A percentile compares a stretch with the other conserved stretches of the same genome.
Conservation (phyloP, 2,888 invertebrate genomes). For the Synanthedon tipuliformis region DNA sequence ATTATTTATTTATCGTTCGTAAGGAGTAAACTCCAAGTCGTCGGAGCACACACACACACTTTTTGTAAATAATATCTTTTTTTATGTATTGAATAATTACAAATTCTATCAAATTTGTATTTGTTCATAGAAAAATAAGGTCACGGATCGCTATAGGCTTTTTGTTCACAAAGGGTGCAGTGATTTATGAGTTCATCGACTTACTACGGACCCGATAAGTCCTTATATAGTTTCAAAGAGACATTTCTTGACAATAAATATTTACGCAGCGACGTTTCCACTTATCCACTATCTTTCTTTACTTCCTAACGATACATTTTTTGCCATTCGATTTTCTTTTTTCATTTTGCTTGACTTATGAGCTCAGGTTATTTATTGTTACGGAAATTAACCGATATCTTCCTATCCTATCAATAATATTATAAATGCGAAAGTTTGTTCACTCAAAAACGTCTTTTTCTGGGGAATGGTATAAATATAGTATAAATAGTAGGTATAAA, state of each 20-base stretch:
- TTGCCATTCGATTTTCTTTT: constrained; percentile 8
- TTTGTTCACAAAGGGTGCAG: background rate
- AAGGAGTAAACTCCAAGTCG: no score
- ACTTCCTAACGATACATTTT: constrained; percentile 6
- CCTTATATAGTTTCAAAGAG: background rate
- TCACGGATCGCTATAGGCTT: background rate
- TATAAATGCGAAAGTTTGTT: no score
- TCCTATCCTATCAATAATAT: no score
- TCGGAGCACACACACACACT: no score
- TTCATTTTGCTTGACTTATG: background rate
- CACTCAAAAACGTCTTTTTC: no score
- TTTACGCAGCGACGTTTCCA: constrained; percentile 3
- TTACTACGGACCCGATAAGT: background rate
- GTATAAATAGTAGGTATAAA: no score
- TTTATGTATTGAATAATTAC: background rate
- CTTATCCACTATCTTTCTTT: constrained; percentile 8
- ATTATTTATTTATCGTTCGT: no score
- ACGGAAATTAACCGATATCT: no score
- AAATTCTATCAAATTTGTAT: background rate
- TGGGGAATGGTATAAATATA: no score
- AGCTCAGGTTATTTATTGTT: background rate
- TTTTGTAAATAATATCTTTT: no score
- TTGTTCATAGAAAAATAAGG: background rate
- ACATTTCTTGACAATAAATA: background rate
- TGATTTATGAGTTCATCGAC: background rate